Base-by-base conservation (phyloP, 2,797 vertebrate genomes). In the Iguana delicatissima region DNA sequence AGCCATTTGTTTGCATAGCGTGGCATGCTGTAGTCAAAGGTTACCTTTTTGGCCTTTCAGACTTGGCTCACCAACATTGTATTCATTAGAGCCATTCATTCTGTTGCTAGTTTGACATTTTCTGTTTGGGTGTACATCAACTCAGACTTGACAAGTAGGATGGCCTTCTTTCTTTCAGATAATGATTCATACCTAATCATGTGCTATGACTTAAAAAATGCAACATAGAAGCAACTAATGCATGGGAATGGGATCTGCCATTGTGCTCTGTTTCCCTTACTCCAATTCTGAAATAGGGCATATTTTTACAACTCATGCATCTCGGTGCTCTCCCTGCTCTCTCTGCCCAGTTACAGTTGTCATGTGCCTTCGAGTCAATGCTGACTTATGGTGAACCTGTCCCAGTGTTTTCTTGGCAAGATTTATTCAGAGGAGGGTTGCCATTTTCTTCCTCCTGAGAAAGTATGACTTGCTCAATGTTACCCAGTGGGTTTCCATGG, bases 1-100 rank as follows among this genome's bases (percentile, higher is more conserved):
- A 72, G 46, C 18, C 50, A 24, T 90, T 22, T 57, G 50, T 64
- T 79, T 85, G 35, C 6, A 38, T 85, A n/a, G 35, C 10, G 13
- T 85, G 26, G 62, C 64, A 72, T 85, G 35, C 72, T 46, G 4
- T 81, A 55, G 62, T 72, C 64, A n/a, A 57, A 85, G 59, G 35
- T 84, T 46, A 77, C 14, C 14, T 14, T 62, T 86, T 84, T 76
- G 42, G 32, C 18, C 86, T 89, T 79, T 80, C 74, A 72, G 76
- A 85, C 24, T 12, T 85, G 62, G 29, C 62, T 89, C 52, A 42
- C 24, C 64, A 22, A 67, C 18, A 1, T 67, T 85, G 62, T 12
- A 72, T 80, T 80, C 32, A 72, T 10, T 72, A 72, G 76, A 69
- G 1, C 76, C 10, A 38, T 77, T 89, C 20, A 69, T 72, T 57